Base-by-base conservation (phyloP, 2,113 vertebrate genomes). In the Myrmophylax atrothorax region DNA sequence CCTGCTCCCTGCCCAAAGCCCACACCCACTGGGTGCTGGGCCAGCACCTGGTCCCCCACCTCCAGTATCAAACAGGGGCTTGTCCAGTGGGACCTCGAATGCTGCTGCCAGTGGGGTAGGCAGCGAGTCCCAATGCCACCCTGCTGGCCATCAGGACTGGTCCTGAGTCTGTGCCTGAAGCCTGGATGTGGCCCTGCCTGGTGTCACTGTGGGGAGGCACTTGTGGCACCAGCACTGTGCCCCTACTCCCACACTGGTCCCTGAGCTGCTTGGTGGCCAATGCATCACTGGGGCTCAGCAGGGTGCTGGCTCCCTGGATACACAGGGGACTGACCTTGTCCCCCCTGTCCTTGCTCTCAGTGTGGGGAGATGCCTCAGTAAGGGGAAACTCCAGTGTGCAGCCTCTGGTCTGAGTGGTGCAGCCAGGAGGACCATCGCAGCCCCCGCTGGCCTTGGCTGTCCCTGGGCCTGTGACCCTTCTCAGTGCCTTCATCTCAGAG, bases 21-120 rank as follows among this genome's bases (percentile, higher is more conserved):
- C 2, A 1, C 8, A 4, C 44, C 50, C 55, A 42, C 0, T 0
- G 40, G 7, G 7, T 55, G 14, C 50, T 52, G 73, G 52, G 53
- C 14, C 35, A 40, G 68, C 15, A 37, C 28, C 53, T 50, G 31
- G 22, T 22, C 40, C 44, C 56, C 33, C 37, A 40, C 26, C 28
- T 37, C 25, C 1, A 1, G 35, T 40, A 24, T 38, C 31, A 74
- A 67, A 82, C 2, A 0, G 0, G 29, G 53, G 3, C 28, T 66
- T 0, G 0, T n/a, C 35, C 2, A 1, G 33, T 0, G 3, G 10
- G 8, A 18, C 17, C 19, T 17, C 2, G 1, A 10, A 3, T 18
- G 46, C 75, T 52, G 50, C 35, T 3, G 3, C 38, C 46, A 16
- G 18, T 0, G 4, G 44, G 33, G 47, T 1, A 2, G 35, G 44